Percentiles rank a stretch among this genome's conserved stretches.
These are phyloP conservation scores for Ibycter americanus DNA, from an alignment of 2,797 vertebrate genomes.

Conservation along the genomic window DNA sequence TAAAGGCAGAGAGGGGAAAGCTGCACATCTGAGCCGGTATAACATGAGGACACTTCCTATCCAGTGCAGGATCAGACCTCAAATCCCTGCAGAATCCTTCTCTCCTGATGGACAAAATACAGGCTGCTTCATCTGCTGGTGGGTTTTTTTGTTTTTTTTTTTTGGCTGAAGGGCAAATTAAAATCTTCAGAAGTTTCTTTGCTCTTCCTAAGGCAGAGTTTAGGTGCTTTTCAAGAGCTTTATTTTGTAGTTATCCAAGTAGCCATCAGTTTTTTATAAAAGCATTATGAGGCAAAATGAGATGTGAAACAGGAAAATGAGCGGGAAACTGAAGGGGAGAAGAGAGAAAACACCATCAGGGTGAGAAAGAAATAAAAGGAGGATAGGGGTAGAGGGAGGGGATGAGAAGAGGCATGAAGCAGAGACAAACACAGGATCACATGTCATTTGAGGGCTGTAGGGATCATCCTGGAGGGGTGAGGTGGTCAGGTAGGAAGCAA, in stretches of 20 bases:
- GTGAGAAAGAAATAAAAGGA: not conserved
- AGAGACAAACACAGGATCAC: not conserved
- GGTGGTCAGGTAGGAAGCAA: not conserved
- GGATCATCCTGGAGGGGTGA: not conserved
- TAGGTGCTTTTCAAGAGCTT: not conserved
- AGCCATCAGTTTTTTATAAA: not conserved
- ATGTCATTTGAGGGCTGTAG: accelerated
- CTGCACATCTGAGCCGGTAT: not conserved
- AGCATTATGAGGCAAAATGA: not conserved
- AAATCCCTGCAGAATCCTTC: not conserved
- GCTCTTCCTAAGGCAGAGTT: not conserved
- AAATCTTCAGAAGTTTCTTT: not conserved
- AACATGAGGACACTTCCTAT: accelerated
- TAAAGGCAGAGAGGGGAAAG: not conserved
- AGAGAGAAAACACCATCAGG: not conserved
- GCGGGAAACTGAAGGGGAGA: not conserved
- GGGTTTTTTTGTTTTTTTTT: too few relatives aligned
- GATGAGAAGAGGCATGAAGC: not conserved
- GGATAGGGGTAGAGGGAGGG: not conserved
- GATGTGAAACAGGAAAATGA: not conserved
- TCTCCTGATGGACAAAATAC: not conserved
- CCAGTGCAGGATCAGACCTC: not conserved
- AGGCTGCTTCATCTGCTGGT: not conserved
- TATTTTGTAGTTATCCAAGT: not conserved
- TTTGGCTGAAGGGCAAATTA: not conserved